Evolutionary conservation across 2,888 invertebrate species (phyloP).

Genomic region (Machimus rusticus): DNA sequence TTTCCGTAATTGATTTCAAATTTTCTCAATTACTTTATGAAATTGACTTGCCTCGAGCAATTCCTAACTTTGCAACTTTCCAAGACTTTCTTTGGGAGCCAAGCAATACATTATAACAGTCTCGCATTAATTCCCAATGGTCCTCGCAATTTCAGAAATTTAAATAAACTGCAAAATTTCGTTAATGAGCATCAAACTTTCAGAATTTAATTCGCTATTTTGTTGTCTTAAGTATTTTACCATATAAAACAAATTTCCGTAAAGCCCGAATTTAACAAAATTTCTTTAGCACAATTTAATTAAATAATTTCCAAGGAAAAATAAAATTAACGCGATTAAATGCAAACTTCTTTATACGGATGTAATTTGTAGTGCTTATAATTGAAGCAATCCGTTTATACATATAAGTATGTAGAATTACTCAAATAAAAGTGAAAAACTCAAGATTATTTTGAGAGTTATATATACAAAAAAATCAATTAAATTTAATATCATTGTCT

Average conservation of each 20-base stretch:
- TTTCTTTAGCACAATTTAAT: not conserved
- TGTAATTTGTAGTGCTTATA: not conserved
- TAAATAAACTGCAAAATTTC: constrained; percentile 6
- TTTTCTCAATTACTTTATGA: constrained; percentile 38
- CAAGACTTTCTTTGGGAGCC: not conserved
- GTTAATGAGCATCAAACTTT: not conserved
- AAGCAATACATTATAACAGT: not conserved
- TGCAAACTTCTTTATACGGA: not conserved
- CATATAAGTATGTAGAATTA: no score
- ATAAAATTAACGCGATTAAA: not conserved
- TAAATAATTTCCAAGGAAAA: not conserved
- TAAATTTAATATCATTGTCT: no score
- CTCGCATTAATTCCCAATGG: not conserved
- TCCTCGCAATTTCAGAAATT: not conserved
- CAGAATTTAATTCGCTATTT: not conserved
- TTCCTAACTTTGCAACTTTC: not conserved
- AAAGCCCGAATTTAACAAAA: not conserved
- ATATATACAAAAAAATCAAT: no score
- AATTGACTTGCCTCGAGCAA: constrained; percentile 18
- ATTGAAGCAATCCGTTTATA: no score
- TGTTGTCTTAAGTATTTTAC: not conserved
- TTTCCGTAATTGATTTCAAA: constrained; percentile 39
- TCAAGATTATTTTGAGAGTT: no score
- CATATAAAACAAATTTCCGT: not conserved
- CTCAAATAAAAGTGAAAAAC: no score